Conservation (phyloP, 2,113 vertebrate species). For the Platycercus adscitus region DNA sequence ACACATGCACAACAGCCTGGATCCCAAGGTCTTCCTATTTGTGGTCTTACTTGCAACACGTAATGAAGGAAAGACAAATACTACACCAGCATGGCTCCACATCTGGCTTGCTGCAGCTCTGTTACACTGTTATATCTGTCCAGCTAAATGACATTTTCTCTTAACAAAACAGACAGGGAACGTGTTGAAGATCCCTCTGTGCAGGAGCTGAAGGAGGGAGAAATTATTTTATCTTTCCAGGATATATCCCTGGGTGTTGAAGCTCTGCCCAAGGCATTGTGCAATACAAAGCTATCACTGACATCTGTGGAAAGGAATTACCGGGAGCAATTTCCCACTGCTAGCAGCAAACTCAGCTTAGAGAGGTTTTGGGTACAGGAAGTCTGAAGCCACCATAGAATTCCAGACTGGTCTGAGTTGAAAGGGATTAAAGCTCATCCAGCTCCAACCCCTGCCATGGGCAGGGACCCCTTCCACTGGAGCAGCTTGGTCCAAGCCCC, state of each 20-base stretch:
- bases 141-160: neutral
- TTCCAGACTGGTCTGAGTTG: neutral
- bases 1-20: neutral
- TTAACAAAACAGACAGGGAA: neutral
- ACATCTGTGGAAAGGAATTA: neutral
- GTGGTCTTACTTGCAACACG: neutral
- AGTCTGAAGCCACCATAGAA: neutral
- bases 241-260: neutral
- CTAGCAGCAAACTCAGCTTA: conserved; percentile 32
- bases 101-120: neutral
- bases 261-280: neutral
- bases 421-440: neutral
- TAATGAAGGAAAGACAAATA: neutral
- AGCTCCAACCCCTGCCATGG: fast-evolving
- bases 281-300: neutral
- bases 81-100: neutral
- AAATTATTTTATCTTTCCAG: neutral
- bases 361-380: neutral
- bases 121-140: neutral
- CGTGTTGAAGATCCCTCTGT: neutral
- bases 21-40: neutral
- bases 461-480: fast-evolving
- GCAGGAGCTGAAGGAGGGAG: neutral
- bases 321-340: neutral
- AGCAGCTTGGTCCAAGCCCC: neutral